Conservation (phyloP, 2,888 invertebrate species). For the Clanis bilineata region DNA sequence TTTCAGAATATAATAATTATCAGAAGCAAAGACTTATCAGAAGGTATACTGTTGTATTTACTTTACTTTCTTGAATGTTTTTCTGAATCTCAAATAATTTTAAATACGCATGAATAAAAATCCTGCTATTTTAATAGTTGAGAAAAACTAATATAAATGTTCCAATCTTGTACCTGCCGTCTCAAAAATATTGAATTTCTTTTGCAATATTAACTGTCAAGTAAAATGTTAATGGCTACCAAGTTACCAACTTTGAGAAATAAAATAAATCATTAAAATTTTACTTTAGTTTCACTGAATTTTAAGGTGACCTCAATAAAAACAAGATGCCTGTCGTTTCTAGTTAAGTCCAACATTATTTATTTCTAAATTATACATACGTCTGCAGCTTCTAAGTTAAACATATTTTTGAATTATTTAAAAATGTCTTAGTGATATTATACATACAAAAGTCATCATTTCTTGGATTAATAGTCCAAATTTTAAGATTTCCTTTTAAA, state of each 20-base stretch:
- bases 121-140: neutral
- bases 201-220: conserved; percentile 13
- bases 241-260: conserved; percentile 1
- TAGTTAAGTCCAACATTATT: no score
- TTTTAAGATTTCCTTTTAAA: no score
- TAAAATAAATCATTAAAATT: neutral
- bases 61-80: neutral
- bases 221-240: neutral
- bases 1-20: no score
- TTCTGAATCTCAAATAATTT: neutral
- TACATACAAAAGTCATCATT: no score
- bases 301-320: neutral
- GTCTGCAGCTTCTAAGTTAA: no score
- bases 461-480: no score
- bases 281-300: neutral
- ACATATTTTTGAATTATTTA: no score
- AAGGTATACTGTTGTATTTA: neutral
- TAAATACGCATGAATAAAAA: neutral
- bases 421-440: no score
- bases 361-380: no score
- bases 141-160: neutral
- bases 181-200: conserved; percentile 18
- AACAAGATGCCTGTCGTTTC: no score
- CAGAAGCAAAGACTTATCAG: no score
- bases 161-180: conserved; percentile 13